Conservation (phyloP, 1,140 invertebrate species). For the Polyergus mexicanus region DNA sequence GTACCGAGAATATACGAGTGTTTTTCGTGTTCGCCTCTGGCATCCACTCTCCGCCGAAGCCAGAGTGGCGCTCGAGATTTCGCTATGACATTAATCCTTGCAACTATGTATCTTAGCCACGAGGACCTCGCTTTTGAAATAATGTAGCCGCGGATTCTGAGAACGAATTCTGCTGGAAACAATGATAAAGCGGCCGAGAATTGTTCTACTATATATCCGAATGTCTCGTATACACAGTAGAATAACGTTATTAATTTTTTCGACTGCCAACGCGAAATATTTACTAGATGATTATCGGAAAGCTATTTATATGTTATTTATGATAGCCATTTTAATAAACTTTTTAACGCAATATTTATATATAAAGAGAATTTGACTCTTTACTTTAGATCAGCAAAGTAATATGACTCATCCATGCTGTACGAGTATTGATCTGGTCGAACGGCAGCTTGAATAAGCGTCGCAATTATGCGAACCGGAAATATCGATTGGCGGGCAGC, state of each 20-base stretch:
- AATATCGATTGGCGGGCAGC: conserved; percentile 57
- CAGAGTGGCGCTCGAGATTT: conserved; percentile 72
- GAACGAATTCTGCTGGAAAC: conserved; percentile 42
- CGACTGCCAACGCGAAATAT: background rate
- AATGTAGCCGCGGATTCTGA: conserved; percentile 2
- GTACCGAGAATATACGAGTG: conserved; percentile 75
- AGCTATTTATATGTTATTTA: background rate
- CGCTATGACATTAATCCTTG: conserved; percentile 73
- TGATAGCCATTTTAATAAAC: background rate
- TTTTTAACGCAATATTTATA: background rate
- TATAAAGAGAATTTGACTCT: too few species aligned
- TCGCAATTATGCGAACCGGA: conserved; percentile 63
- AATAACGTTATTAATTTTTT: background rate
- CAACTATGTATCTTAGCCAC: conserved; percentile 65
- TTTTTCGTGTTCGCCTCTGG: conserved; percentile 75
- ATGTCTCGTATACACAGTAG: background rate
- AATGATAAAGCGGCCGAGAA: conserved; percentile 30
- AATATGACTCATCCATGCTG: conserved; percentile 28
- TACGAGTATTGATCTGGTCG: conserved; percentile 55
- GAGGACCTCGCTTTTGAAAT: conserved; percentile 44
- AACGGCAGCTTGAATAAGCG: conserved; percentile 49
- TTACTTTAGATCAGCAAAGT: background rate
- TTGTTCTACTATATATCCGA: background rate
- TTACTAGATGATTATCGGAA: background rate
- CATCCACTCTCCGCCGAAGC: conserved; percentile 65